These are phyloP conservation scores for Raja brachyura DNA, from an alignment of 2,113 vertebrate genomes.

Conservation along the genomic window DNA sequence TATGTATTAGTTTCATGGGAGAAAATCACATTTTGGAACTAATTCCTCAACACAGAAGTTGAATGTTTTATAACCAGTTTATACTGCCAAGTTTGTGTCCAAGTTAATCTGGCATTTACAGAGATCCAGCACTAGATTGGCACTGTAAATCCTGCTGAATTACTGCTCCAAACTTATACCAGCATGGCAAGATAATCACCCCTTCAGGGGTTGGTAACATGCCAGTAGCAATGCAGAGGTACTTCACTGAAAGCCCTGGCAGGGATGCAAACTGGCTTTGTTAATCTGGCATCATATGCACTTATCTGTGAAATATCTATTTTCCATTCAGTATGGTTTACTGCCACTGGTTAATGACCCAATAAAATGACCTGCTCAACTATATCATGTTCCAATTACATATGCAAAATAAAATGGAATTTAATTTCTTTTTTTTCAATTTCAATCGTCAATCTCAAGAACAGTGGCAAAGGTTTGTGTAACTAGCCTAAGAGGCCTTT, in stretches of 20 bases:
- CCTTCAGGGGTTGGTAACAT: slow-evolving; percentile 34
- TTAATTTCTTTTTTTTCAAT: background rate
- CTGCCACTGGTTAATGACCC: background rate
- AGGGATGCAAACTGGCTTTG: slow-evolving; percentile 11
- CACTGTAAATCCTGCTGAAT: slow-evolving; percentile 32
- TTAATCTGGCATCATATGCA: slow-evolving; percentile 14
- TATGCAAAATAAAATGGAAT: slow-evolving; percentile 9
- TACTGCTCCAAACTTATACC: slow-evolving; percentile 31
- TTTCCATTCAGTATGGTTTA: background rate
- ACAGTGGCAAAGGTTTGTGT: background rate
- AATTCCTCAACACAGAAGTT: slow-evolving; percentile 38
- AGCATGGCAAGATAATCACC: slow-evolving; percentile 37
- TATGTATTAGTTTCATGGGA: slow-evolving; percentile 25
- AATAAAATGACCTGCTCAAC: slow-evolving; percentile 14
- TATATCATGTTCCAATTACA: background rate
- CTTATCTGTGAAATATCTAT: slow-evolving; percentile 2
- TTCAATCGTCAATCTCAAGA: background rate
- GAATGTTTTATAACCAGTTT: slow-evolving; percentile 38
- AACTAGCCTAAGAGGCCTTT: background rate
- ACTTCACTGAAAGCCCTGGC: slow-evolving; percentile 12
- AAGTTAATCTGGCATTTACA: slow-evolving; percentile 39
- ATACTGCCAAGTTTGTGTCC: slow-evolving; percentile 37
- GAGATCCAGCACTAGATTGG: slow-evolving; percentile 34
- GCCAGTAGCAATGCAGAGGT: slow-evolving; percentile 30
- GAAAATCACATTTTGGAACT: slow-evolving; percentile 35